Conservation (phyloP, 2,797 vertebrate genomes). For the Sebastes glaucus region DNA sequence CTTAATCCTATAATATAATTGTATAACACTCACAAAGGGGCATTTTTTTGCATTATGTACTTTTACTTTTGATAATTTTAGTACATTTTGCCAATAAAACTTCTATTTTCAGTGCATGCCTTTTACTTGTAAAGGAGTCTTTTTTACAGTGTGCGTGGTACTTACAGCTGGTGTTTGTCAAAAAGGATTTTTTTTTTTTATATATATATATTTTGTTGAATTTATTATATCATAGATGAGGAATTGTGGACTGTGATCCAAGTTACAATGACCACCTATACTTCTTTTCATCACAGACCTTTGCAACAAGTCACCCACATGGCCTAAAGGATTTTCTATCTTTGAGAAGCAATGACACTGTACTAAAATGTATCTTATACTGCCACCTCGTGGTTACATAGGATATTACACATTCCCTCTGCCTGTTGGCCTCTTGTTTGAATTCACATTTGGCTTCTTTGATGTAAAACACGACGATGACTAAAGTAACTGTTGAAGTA, state of each 20-base stretch:
- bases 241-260: not conserved
- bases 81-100: not conserved
- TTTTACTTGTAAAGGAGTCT: not conserved
- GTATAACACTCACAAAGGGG: not conserved
- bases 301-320: not conserved
- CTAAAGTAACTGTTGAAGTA: not conserved
- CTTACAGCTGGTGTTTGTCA: not conserved
- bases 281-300: not conserved
- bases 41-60: not conserved
- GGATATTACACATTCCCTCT: not conserved
- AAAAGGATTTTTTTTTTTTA: too few relatives aligned
- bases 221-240: not conserved
- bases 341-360: not conserved
- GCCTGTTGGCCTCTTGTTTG: not conserved
- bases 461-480: not conserved
- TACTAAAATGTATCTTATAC: not conserved
- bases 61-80: not conserved
- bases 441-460: not conserved
- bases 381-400: slow-evolving; percentile 41
- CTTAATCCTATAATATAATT: not conserved
- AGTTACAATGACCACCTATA: not conserved
- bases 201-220: not conserved
- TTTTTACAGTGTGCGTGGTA: not conserved
- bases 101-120: not conserved
- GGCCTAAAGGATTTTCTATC: too few relatives aligned